Conservation (phyloP, 2,113 vertebrate genomes). For the Siniperca knerii region DNA sequence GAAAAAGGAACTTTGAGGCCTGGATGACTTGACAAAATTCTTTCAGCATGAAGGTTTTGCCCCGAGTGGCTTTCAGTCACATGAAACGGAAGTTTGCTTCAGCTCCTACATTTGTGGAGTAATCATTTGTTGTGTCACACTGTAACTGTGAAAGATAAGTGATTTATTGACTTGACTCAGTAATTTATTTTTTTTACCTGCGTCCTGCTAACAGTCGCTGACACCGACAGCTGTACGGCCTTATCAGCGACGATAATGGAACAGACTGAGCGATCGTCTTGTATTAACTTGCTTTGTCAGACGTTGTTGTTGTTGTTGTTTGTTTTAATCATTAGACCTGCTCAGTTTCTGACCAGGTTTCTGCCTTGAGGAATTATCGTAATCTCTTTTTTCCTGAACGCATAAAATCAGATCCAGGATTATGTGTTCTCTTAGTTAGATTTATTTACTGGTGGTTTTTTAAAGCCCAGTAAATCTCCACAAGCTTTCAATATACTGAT, state of each 20-base stretch:
- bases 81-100: neutral
- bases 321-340: neutral
- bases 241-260: neutral
- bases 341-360: neutral
- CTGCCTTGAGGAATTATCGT: neutral
- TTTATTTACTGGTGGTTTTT: neutral
- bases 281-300: neutral
- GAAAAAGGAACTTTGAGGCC: neutral
- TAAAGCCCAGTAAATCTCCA: neutral
- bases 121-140: neutral
- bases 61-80: neutral
- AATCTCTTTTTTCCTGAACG: slow-evolving; percentile 2
- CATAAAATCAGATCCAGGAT: neutral
- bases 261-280: neutral
- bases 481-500: neutral
- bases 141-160: neutral
- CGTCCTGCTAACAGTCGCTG: neutral
- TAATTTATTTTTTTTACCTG: slow-evolving; percentile 20
- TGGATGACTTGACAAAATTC: neutral
- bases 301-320: neutral
- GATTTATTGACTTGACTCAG: slow-evolving; percentile 2
- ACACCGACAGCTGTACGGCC: neutral
- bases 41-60: neutral
- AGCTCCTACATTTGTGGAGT: neutral
- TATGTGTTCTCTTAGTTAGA: neutral